Percentiles rank a stretch among this genome's conserved stretches.
Evolutionary conservation across 1,140 invertebrate genomes (phyloP).

Genomic region (Babylonia areolata): DNA sequence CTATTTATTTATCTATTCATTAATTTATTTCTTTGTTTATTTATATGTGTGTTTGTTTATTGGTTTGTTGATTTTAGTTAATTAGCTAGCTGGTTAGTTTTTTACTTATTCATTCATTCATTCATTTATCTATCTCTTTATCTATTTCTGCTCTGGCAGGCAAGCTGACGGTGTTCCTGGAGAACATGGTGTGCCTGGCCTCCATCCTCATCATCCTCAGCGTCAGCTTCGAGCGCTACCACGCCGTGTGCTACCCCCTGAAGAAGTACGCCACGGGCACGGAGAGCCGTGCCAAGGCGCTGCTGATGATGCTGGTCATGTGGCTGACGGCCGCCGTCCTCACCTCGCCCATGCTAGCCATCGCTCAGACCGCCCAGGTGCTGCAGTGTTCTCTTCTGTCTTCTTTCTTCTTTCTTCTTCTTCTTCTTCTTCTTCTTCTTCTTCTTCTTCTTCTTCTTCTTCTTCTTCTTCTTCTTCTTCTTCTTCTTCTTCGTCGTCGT

Average conservation of each 20-base stretch:
- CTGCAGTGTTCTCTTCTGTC: neutral
- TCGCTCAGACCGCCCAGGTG: constrained; percentile 44
- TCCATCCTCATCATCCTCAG: constrained; percentile 96
- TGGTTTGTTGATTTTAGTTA: no score
- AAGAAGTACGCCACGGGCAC: constrained; percentile 43
- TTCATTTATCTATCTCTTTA: no score
- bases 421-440: no score
- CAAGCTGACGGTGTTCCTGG: constrained; percentile 90
- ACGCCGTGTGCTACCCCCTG: constrained; percentile 94
- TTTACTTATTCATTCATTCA: no score
- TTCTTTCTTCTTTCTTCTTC: no score
- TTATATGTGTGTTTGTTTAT: no score
- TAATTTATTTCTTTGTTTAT: no score
- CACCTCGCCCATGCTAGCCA: constrained; percentile 52
- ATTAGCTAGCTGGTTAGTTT: no score
- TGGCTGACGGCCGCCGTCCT: constrained; percentile 47
- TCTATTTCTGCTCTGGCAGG: constrained; percentile 66
- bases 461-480: neutral
- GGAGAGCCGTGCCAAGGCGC: constrained; percentile 41
- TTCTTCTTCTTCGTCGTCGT: no score
- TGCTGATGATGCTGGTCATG: constrained; percentile 47
- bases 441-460: neutral
- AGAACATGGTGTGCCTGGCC: constrained; percentile 92
- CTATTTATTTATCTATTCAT: no score
- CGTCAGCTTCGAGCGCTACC: constrained; percentile 91